Base-by-base conservation (phyloP, 2,888 invertebrate genomes). In the Charanyca ferruginea region DNA sequence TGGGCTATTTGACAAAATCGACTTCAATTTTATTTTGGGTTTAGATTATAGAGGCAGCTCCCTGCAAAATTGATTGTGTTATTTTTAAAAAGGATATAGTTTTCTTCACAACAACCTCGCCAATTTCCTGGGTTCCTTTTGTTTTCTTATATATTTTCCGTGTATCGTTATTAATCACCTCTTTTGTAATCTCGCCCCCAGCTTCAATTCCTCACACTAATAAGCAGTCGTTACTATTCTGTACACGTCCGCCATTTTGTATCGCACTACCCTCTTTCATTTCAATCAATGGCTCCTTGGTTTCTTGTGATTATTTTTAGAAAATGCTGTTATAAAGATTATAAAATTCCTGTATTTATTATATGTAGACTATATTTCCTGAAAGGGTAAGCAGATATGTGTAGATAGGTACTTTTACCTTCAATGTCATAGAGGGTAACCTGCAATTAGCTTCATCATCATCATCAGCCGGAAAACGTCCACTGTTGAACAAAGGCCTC, bases 141-240 rank as follows among this genome's bases (percentile, higher is more conserved):
- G 49, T 67, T 67, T 64, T 45, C 11, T 22, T 51, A 51, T 51
- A 51, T 23, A 51, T 0, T 51, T 23, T 23, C 44, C 65, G 42
- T 51, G 44, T 73, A 64, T 64, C 44, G 49, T 45, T 74, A 67
- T 70, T 70, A 67, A 70, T 75, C 64, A 51, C 49, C 38, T 51
- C 73, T 23, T 67, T 73, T 64, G 65, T 67, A 64, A 67, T 67
- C 73, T 32, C 13, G 9, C 73, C 32, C 49, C 16, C 9, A 38
- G 22, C 49, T 73, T 45, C 73, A 38, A 38, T 38, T 73, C 38
- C 65, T 67, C 67, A 64, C 49, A 38, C 28, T 73, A 63, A 63
- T 67, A 67, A 73, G n/a, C 7, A 20, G 65, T 38, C 3, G 22
- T 67, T 64, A 25, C 9, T 38, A 67, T 67, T 73, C 64, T 6